Percentiles rank a stretch among this genome's conserved stretches.
phyloP scores from a whole-genome alignment of 2,888 invertebrate genomes.

The Trissolcus japonicus region DNA sequence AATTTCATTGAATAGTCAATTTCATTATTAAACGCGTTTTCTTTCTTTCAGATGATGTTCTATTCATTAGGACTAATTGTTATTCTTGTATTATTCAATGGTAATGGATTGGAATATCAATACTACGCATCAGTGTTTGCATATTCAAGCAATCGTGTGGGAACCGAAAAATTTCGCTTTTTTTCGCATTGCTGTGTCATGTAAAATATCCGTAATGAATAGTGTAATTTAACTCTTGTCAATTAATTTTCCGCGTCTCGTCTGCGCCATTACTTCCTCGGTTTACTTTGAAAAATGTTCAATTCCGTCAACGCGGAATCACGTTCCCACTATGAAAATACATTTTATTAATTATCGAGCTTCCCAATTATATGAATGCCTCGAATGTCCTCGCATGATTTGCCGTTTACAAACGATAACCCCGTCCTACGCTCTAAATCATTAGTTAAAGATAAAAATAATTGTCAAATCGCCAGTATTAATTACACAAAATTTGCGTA shows the following conservation, averaged over 20 bases:
- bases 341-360: slow-evolving; percentile 1
- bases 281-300: slow-evolving; percentile 1
- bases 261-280: not conserved
- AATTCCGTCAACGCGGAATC: not conserved
- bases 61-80: slow-evolving; percentile 53
- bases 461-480: not conserved
- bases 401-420: not conserved
- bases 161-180: slow-evolving; percentile 29
- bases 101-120: slow-evolving; percentile 49
- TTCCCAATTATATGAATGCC: not conserved
- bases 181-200: slow-evolving; percentile 23
- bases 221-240: slow-evolving; percentile 22
- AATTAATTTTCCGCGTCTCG: slow-evolving; percentile 5
- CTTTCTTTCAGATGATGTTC: slow-evolving; percentile 29
- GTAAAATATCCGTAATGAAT: slow-evolving; percentile 25
- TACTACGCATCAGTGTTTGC: slow-evolving; percentile 23
- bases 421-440: not conserved
- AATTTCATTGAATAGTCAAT: slow-evolving; percentile 26
- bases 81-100: slow-evolving; percentile 47
- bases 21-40: slow-evolving; percentile 17
- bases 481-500: not conserved
- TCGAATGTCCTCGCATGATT: slow-evolving; percentile 6
- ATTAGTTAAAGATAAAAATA: not conserved
- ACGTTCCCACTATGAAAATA: not conserved
- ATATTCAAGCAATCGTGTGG: slow-evolving; percentile 23